These are phyloP conservation scores for Smittia aterrima DNA, from an alignment of 2,888 invertebrate genomes.

Conservation along the genomic window DNA sequence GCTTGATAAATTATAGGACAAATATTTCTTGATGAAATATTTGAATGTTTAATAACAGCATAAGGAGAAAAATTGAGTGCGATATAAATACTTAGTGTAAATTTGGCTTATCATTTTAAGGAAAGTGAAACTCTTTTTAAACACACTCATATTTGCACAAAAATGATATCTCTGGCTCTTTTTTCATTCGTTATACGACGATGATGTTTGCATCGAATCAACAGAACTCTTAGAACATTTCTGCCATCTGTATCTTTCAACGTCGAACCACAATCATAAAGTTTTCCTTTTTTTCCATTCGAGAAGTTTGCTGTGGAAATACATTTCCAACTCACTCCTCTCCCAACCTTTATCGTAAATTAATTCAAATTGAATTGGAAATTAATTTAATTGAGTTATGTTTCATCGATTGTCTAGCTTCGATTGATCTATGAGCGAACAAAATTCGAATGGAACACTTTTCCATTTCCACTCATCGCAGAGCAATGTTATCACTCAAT, in stretches of 20 bases:
- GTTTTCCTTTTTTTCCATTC: no score
- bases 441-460: no score
- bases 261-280: background rate
- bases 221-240: background rate
- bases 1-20: background rate
- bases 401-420: no score
- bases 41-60: slow-evolving; percentile 30
- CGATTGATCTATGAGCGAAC: no score
- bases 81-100: slow-evolving; percentile 36
- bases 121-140: background rate
- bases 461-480: no score
- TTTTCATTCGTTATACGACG: background rate
- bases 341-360: no score
- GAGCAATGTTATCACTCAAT: no score
- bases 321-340: no score
- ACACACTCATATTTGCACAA: background rate
- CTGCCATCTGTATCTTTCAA: background rate
- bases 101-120: slow-evolving; percentile 36
- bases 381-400: no score
- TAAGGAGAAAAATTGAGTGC: slow-evolving; percentile 21
- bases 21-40: slow-evolving; percentile 35
- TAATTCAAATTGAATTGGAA: no score
- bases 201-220: background rate
- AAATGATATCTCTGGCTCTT: background rate
- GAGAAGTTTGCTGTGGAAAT: no score